phyloP scores from a whole-genome alignment of 35 echinoderm and acorn worm species.

The Lytechinus variegatus region DNA sequence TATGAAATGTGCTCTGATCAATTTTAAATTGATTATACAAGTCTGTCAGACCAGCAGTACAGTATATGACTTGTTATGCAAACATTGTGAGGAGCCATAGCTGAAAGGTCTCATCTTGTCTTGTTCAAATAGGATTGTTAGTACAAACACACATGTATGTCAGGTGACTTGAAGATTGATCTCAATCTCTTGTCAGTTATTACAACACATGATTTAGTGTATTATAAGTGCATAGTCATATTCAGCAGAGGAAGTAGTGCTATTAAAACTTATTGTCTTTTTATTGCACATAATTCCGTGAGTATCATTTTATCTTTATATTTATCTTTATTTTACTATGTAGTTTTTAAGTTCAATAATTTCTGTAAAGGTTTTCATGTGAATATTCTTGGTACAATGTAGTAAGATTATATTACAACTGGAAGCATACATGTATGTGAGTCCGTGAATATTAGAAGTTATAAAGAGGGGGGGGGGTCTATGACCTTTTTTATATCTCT shows the following conservation, averaged over 20 bases:
- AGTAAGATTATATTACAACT: too few relatives aligned
- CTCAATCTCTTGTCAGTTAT: neutral
- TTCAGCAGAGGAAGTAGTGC: neutral
- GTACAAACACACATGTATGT: neutral
- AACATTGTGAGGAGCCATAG: neutral
- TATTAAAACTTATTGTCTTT: neutral
- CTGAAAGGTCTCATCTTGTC: neutral
- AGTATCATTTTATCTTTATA: neutral
- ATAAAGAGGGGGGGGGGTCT: too few relatives aligned
- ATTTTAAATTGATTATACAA: too few relatives aligned
- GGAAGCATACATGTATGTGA: too few relatives aligned
- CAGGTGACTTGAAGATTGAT: neutral
- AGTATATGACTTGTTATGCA: neutral
- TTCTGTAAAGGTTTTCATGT: too few relatives aligned
- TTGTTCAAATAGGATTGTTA: conserved; percentile 6
- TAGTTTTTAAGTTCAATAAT: too few relatives aligned
- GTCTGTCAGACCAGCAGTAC: too few relatives aligned
- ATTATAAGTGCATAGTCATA: neutral
- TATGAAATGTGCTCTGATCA: too few relatives aligned
- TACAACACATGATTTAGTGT: neutral
- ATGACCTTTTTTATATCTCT: too few relatives aligned
- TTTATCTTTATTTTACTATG: neutral
- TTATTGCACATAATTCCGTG: neutral
- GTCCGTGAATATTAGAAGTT: too few relatives aligned
- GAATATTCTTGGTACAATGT: too few relatives aligned